These are phyloP conservation scores for Cinclus cinclus DNA, from an alignment of 2,113 vertebrate species.

Conservation along the genomic window DNA sequence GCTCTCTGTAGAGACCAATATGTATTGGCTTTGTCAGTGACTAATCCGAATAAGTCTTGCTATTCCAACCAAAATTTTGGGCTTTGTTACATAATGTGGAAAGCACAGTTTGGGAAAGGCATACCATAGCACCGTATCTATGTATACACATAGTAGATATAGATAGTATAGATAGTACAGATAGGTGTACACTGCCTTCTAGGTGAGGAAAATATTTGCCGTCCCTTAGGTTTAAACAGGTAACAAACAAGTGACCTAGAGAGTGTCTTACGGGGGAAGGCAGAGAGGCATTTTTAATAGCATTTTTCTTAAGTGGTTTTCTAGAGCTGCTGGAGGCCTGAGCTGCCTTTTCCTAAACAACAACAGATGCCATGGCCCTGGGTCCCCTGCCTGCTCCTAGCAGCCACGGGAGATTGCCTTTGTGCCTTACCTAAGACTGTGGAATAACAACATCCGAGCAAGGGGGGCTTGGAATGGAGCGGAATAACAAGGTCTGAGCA, in stretches of 20 bases:
- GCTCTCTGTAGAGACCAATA: not conserved
- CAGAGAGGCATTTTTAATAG: not conserved
- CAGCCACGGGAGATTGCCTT: not conserved
- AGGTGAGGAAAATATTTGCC: not conserved
- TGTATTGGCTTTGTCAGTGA: not conserved
- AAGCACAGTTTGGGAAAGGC: not conserved
- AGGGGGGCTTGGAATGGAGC: not conserved
- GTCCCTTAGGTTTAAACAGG: not conserved
- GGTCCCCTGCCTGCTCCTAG: not conserved
- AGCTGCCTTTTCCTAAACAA: not conserved
- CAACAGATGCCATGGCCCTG: not conserved
- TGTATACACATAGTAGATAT: no score
- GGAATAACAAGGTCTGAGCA: not conserved
- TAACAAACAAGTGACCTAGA: not conserved
- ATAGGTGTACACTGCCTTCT: not conserved
- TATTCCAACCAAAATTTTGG: not conserved
- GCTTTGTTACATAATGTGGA: not conserved
- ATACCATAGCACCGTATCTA: fast-evolving
- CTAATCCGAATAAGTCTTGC: fast-evolving
- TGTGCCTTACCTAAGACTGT: fast-evolving
- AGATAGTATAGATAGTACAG: no score
- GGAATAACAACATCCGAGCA: not conserved
- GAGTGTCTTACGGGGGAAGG: fast-evolving
- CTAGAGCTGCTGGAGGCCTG: not conserved
- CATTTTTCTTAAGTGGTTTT: not conserved